Conservation (phyloP, 2,113 vertebrate genomes). For the Nothocercus julius region DNA sequence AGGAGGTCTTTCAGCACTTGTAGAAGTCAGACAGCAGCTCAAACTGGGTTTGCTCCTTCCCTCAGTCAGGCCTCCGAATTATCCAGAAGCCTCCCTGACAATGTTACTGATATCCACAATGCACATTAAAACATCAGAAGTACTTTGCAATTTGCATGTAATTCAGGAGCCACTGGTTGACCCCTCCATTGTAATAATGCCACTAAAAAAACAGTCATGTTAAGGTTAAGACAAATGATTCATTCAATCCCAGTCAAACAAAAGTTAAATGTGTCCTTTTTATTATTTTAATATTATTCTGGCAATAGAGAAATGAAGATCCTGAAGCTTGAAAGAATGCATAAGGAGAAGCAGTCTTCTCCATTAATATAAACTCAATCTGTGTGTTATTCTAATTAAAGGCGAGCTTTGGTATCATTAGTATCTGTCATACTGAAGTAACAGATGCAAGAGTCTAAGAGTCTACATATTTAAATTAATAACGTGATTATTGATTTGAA, state of each 20-base stretch:
- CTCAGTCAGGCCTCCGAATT: not conserved
- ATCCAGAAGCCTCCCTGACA: not conserved
- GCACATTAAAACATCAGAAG: not conserved
- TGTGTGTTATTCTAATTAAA: not conserved
- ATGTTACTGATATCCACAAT: not conserved
- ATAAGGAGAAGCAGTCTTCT: not conserved
- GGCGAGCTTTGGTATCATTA: fast-evolving
- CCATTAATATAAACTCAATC: not conserved
- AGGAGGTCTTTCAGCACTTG: not conserved
- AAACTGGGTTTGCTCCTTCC: not conserved
- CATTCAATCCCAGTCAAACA: not conserved
- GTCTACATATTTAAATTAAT: not conserved
- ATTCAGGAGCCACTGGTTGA: not conserved
- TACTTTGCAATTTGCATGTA: not conserved
- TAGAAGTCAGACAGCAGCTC: not conserved
- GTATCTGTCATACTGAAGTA: not conserved
- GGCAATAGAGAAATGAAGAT: not conserved
- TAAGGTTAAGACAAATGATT: not conserved
- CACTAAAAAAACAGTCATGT: not conserved
- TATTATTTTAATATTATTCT: not conserved
- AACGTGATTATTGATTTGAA: not conserved
- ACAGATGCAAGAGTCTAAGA: not conserved
- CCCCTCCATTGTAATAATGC: not conserved
- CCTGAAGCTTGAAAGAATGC: not conserved
- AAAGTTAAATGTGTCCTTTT: not conserved